Evolutionary conservation across 2,113 vertebrate genomes (phyloP).

Genomic region (Callorhinus ursinus): DNA sequence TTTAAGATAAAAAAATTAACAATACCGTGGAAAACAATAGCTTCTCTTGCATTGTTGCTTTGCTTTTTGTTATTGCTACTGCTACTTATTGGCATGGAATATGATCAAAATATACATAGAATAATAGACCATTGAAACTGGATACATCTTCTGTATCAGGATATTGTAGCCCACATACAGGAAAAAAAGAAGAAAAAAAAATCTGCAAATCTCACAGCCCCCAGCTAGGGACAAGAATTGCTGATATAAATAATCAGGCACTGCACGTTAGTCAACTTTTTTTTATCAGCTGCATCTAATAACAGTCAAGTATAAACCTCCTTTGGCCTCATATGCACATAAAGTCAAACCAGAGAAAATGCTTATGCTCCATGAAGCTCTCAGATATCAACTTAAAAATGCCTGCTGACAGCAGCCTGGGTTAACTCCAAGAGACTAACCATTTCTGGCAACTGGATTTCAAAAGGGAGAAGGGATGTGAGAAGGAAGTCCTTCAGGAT

Average conservation of each 20-base stretch:
- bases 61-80: neutral
- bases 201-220: neutral
- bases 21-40: neutral
- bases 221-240: neutral
- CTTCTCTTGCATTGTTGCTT: neutral
- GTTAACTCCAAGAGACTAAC: constrained; percentile 62
- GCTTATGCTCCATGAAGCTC: constrained; percentile 14
- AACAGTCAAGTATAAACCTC: constrained; percentile 4
- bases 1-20: constrained; percentile 29
- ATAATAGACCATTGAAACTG: neutral
- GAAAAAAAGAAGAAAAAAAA: neutral
- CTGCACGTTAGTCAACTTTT: neutral
- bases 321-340: neutral
- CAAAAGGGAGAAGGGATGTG: constrained; percentile 34
- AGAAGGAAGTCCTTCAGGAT: constrained; percentile 62
- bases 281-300: neutral
- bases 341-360: constrained; percentile 51
- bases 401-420: neutral
- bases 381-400: constrained; percentile 26
- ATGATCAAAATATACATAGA: neutral
- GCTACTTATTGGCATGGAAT: neutral
- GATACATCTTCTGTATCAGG: neutral
- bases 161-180: neutral
- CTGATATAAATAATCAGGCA: neutral
- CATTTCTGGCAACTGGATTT: constrained; percentile 62